phyloP scores from a whole-genome alignment of 35 echinoderm and acorn worm species.

The Apostichopus parvimensis region DNA sequence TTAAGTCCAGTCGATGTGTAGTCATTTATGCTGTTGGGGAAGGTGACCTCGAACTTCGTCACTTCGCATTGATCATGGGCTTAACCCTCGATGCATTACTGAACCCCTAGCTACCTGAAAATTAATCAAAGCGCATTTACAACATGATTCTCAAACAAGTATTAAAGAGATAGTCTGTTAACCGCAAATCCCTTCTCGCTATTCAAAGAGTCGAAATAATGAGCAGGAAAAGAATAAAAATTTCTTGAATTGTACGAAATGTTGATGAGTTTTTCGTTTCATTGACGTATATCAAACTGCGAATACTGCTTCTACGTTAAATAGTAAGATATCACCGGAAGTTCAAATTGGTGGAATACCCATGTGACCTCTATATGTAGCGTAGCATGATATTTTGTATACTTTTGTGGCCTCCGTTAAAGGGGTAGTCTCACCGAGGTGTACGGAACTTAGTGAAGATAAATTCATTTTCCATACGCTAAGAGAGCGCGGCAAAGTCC shows the following conservation, averaged over 20 bases:
- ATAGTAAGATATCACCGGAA: too few species aligned
- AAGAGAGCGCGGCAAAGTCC: neutral
- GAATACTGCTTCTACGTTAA: too few species aligned
- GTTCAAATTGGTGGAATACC: too few species aligned
- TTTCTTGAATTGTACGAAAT: too few species aligned
- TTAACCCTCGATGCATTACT: conserved; percentile 54
- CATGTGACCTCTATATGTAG: too few species aligned
- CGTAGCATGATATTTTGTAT: too few species aligned
- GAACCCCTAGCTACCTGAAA: conserved; percentile 36
- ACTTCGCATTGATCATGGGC: conserved; percentile 59
- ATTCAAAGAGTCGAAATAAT: neutral
- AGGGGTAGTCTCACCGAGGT: too few species aligned
- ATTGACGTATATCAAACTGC: neutral
- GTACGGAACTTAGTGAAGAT: too few species aligned
- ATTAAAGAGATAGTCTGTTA: conserved; percentile 27
- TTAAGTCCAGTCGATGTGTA: conserved; percentile 57
- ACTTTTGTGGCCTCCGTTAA: too few species aligned
- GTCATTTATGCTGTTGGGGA: conserved; percentile 60
- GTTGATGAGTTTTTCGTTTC: neutral
- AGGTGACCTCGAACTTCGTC: conserved; percentile 61
- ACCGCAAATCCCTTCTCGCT: neutral
- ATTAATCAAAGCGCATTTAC: conserved; percentile 54
- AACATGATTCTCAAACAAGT: conserved; percentile 49
- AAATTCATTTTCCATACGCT: too few species aligned
- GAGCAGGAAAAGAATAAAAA: too few species aligned